These are phyloP conservation scores for Pyrgilauda ruficollis DNA, from an alignment of 2,113 vertebrate genomes.

Conservation along the genomic window DNA sequence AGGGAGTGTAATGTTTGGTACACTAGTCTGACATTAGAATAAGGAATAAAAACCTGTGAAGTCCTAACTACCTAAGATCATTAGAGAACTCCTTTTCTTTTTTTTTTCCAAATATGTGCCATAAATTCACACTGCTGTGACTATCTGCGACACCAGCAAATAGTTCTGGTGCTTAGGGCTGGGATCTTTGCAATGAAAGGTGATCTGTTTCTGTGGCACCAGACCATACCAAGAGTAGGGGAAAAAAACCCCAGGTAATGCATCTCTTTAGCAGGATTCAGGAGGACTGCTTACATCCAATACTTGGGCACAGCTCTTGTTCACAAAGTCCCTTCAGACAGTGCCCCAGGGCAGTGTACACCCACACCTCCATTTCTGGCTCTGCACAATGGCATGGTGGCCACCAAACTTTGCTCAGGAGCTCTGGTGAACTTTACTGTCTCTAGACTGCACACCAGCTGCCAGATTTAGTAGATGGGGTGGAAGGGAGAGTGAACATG, in stretches of 20 bases:
- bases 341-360: neutral
- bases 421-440: neutral
- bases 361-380: neutral
- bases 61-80: neutral
- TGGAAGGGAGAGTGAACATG: neutral
- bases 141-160: neutral
- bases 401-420: neutral
- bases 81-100: neutral
- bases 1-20: neutral
- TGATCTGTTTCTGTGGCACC: neutral
- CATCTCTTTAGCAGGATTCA: neutral
- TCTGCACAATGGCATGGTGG: neutral
- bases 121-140: neutral
- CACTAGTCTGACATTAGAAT: neutral
- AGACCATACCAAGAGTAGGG: neutral
- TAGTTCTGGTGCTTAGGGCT: neutral
- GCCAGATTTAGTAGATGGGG: neutral
- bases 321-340: neutral
- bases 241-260: accelerated
- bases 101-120: neutral
- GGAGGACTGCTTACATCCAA: neutral
- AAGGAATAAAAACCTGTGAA: neutral
- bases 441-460: neutral
- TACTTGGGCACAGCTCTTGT: neutral
- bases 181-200: neutral